Percentiles rank a stretch among this genome's conserved stretches.
These are phyloP conservation scores for Brachionus plicatilis DNA, from an alignment of 1,140 invertebrate genomes.

Conservation along the genomic window DNA sequence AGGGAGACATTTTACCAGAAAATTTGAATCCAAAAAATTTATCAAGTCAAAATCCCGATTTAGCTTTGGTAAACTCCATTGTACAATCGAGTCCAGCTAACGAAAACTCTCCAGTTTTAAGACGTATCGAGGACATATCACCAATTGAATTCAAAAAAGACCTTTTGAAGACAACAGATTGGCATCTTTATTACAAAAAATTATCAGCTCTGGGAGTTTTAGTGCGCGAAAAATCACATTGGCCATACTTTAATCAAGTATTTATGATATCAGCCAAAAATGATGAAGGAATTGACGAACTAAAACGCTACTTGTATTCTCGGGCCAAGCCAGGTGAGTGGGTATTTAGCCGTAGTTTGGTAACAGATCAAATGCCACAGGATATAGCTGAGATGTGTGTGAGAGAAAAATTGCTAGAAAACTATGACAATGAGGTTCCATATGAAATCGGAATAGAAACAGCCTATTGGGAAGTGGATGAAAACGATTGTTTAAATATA, in stretches of 20 bases:
- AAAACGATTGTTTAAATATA: slow-evolving; percentile 59
- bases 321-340: slow-evolving; percentile 64
- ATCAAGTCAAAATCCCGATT: not conserved
- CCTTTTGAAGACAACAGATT: slow-evolving; percentile 25
- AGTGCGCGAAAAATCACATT: slow-evolving; percentile 57
- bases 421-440: slow-evolving; percentile 73
- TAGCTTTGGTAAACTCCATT: not conserved
- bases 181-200: slow-evolving; percentile 42
- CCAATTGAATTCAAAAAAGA: slow-evolving; percentile 40
- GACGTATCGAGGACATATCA: slow-evolving; percentile 16
- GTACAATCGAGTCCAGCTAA: not conserved
- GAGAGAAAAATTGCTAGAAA: slow-evolving; percentile 71
- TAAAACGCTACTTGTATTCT: slow-evolving; percentile 68
- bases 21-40: slow-evolving; percentile 11
- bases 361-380: slow-evolving; percentile 68
- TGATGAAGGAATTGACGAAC: slow-evolving; percentile 68
- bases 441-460: slow-evolving; percentile 57
- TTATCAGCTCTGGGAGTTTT: slow-evolving; percentile 19
- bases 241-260: slow-evolving; percentile 72
- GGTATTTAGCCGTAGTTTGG: slow-evolving; percentile 63
- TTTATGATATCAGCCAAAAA: slow-evolving; percentile 81
- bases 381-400: slow-evolving; percentile 67
- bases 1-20: not conserved
- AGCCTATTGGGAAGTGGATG: slow-evolving; percentile 46
- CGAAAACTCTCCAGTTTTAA: not conserved